Conservation (phyloP, 2,797 vertebrate genomes). For the Gallinago nigripennis region DNA sequence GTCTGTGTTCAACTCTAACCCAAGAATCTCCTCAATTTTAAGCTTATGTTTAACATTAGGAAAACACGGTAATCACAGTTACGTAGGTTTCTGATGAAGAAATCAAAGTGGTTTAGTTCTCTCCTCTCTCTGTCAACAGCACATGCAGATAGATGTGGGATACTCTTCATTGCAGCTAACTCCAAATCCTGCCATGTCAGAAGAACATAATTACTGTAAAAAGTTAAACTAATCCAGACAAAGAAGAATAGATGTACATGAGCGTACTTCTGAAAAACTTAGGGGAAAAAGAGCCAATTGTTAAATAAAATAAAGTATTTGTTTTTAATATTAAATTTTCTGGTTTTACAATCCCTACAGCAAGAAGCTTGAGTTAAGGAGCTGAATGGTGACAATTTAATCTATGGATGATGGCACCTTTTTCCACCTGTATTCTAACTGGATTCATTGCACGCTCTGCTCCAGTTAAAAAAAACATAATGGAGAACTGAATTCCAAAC, state of each 20-base stretch:
- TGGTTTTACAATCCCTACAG: conserved; percentile 24
- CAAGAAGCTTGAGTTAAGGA: conserved; percentile 34
- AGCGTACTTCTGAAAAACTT: not conserved
- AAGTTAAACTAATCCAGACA: not conserved
- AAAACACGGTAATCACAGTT: not conserved
- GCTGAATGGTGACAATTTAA: conserved; percentile 36
- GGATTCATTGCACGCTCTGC: not conserved
- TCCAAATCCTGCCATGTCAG: not conserved
- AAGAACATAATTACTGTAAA: not conserved
- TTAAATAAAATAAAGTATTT: not conserved
- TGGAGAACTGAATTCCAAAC: conserved; percentile 55
- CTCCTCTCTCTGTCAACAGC: not conserved
- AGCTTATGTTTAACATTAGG: not conserved
- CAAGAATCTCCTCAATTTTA: not conserved
- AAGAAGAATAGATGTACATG: not conserved
- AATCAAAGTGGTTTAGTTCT: not conserved
- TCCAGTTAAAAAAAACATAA: not conserved
- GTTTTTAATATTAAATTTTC: not conserved
- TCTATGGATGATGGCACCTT: conserved; percentile 49
- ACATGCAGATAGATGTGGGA: not conserved
- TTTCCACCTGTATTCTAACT: not conserved
- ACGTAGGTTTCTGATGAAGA: not conserved
- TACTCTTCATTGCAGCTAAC: not conserved
- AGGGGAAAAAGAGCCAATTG: not conserved
- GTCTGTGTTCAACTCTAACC: not conserved